Percentiles rank a stretch among this genome's conserved stretches.
These are phyloP conservation scores for Trematomus loennbergii DNA, from an alignment of 2,113 vertebrate species.

Conservation along the genomic window DNA sequence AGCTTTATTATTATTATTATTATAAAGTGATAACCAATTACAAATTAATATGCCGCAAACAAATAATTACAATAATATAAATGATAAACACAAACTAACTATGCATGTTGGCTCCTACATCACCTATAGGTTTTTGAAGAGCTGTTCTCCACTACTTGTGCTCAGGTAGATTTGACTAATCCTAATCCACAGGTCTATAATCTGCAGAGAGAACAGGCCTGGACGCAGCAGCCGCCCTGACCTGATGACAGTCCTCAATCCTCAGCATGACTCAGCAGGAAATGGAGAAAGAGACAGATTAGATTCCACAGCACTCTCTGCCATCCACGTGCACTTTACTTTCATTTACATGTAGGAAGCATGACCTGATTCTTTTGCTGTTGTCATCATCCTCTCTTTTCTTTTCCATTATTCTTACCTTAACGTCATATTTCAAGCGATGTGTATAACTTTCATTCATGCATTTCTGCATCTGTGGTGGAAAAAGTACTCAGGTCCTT, in stretches of 20 bases:
- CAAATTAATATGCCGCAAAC: too few species aligned
- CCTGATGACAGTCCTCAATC: conserved; percentile 4
- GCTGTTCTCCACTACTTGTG: neutral
- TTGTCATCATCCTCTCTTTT: neutral
- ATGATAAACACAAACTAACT: too few species aligned
- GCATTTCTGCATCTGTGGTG: too few species aligned
- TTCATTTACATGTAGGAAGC: neutral
- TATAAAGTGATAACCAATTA: too few species aligned
- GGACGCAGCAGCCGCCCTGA: neutral
- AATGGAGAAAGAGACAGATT: neutral
- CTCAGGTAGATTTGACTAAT: conserved; percentile 47
- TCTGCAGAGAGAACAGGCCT: conserved; percentile 54
- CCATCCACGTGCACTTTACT: neutral
- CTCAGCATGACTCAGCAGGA: conserved; percentile 39
- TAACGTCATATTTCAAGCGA: neutral
- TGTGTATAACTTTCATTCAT: neutral
- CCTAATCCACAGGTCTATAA: conserved; percentile 61
- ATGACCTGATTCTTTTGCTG: neutral
- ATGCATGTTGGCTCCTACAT: too few species aligned
- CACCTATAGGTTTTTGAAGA: too few species aligned
- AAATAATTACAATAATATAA: too few species aligned
- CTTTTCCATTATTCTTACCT: neutral
- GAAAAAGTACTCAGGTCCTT: too few species aligned
- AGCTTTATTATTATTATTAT: too few species aligned
- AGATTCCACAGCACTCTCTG: neutral